Percentiles rank a stretch among this genome's conserved stretches.
Conservation (phyloP, 2,113 vertebrate species). For the Ellobius talpinus region DNA sequence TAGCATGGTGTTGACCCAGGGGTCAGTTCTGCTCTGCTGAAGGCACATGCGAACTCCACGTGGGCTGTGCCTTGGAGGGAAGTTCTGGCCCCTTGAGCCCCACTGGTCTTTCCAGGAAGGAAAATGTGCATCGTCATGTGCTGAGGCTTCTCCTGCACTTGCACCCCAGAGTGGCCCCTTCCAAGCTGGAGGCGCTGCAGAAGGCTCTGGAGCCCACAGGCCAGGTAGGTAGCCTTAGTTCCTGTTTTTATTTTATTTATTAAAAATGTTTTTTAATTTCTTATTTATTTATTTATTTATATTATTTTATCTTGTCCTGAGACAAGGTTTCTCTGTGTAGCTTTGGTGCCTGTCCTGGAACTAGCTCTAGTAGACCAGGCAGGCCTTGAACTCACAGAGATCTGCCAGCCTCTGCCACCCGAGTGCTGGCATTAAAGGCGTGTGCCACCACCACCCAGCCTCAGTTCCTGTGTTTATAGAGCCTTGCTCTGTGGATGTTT, state of each 20-base stretch:
- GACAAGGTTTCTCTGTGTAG: too few species aligned
- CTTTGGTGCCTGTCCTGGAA: too few species aligned
- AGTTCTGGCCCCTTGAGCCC: not conserved
- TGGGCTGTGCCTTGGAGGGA: not conserved
- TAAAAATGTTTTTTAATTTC: too few species aligned
- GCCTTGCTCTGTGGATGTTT: not conserved
- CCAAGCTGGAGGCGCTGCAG: conserved; percentile 91
- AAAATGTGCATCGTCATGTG: conserved; percentile 95
- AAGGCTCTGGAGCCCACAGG: conserved; percentile 96
- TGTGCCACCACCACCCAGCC: too few species aligned
- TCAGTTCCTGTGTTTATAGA: too few species aligned
- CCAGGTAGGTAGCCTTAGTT: conserved; percentile 88
- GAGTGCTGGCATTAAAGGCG: too few species aligned
- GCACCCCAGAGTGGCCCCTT: conserved; percentile 93
- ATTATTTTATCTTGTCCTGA: too few species aligned
- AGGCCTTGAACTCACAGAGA: too few species aligned
- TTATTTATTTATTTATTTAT: too few species aligned
- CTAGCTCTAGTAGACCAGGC: too few species aligned
- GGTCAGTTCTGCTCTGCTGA: not conserved
- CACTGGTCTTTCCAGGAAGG: conserved; percentile 89
- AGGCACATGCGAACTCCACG: not conserved
- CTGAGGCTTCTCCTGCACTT: conserved; percentile 95
- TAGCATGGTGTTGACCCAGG: too few species aligned
- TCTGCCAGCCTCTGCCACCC: too few species aligned
- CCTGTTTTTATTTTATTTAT: not conserved